Evolutionary conservation across 2,888 invertebrate genomes (phyloP).

Genomic region (Dasysyrphus tricinctus): DNA sequence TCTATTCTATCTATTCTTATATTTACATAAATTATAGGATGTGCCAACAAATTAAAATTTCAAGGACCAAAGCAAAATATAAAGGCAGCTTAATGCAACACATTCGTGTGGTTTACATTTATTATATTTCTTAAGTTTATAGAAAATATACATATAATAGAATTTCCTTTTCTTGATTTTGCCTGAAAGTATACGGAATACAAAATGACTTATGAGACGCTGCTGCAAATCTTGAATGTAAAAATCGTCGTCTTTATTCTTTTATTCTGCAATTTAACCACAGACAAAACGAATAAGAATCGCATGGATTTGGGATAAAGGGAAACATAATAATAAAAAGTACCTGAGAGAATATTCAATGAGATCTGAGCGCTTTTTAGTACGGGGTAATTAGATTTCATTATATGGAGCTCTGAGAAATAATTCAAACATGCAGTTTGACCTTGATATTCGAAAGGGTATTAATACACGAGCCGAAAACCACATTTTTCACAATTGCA

Average conservation of each 20-base stretch:
- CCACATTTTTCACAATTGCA: too few species aligned
- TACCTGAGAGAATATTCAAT: slow-evolving; percentile 22
- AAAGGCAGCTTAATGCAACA: neutral
- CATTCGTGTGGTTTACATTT: neutral
- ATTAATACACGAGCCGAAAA: too few species aligned
- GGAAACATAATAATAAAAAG: slow-evolving; percentile 4
- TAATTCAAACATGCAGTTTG: too few species aligned
- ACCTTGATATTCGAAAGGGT: too few species aligned
- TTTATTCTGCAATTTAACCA: slow-evolving; percentile 18
- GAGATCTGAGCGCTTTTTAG: slow-evolving; percentile 10
- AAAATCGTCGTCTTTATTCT: neutral
- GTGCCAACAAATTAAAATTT: too few species aligned
- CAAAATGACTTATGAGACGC: neutral
- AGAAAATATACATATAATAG: neutral
- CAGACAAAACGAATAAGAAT: neutral
- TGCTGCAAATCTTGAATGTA: neutral
- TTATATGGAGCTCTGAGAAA: too few species aligned
- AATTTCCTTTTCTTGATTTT: neutral
- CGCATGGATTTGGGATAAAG: neutral
- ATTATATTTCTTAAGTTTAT: neutral
- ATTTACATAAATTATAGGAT: too few species aligned
- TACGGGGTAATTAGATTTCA: too few species aligned
- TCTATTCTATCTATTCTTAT: too few species aligned
- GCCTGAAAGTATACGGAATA: neutral
- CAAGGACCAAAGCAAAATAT: neutral